Evolutionary conservation across 2,113 vertebrate species (phyloP), one percentile per base, ranked within the genome.

Genomic region (Chunga burmeisteri): DNA sequence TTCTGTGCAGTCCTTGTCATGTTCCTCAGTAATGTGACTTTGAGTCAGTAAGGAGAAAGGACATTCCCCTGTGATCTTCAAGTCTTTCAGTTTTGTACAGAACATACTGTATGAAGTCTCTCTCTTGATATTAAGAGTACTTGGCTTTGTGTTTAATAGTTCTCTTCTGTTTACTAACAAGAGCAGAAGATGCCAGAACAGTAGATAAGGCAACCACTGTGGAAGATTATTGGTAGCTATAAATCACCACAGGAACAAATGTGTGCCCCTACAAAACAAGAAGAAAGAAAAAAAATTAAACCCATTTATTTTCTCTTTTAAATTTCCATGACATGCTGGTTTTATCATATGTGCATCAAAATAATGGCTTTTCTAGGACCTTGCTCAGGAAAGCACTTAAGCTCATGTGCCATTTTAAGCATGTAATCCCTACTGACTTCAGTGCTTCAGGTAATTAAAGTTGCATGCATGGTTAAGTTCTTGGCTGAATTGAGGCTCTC

Each of bases 71-170:
- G 99, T 98, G 93, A 99, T 98, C 96, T 99, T 99, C 95, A 99
- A 98, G 49, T 99, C 99, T 96, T 99, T 99, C 93, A 99, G 98
- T 98, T 99, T 99, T 55, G 99, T 98, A 97, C 99, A 99, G 97
- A 99, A 99, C 99, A 99, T 99, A 86, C 71, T 98, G 98, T 18
- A 75, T 2, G 0, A 47, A 90, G 30, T 67, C 40, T 79, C 27
- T 83, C 42, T 92, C 73, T 67, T 75, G 80, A 95, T 92, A 80
- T 30, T 87, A 77, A 63, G 36, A 90, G 36, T 89, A 86, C 26
- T 92, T 79, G 72, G 79, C 36, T 96, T 77, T 86, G 30, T 2
- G 52, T 80, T 95, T 66, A 93, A 71, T 70, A 86, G 83, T 71
- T 87, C 70, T 83, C 67, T 91, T 95, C 80, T 94, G 71, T 92